These are phyloP conservation scores for Pocota personata DNA, from an alignment of 2,888 invertebrate species.

Conservation along the genomic window DNA sequence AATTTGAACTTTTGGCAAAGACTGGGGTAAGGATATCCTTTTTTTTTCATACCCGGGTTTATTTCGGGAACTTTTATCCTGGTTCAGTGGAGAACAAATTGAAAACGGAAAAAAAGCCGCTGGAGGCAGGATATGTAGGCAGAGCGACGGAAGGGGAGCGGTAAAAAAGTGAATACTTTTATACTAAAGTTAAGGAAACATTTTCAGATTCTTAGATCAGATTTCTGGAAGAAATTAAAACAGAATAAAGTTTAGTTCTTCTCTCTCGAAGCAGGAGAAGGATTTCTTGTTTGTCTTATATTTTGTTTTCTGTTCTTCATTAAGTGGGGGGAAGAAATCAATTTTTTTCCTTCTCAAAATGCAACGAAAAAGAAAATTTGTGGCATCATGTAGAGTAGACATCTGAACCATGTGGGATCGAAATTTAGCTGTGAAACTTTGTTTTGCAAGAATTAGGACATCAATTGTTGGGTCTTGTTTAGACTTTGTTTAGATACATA, in stretches of 20 bases:
- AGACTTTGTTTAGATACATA: too few species aligned
- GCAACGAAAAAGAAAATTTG: not conserved
- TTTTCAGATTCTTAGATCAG: slow-evolving; percentile 56
- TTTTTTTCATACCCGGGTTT: slow-evolving; percentile 34
- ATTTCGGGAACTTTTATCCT: slow-evolving; percentile 54
- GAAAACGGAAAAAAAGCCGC: slow-evolving; percentile 42
- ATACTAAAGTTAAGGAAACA: slow-evolving; percentile 48
- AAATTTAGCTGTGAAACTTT: slow-evolving; percentile 2
- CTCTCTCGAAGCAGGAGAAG: not conserved
- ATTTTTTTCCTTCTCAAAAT: not conserved
- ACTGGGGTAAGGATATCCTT: slow-evolving; percentile 15
- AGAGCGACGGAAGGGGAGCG: not conserved
- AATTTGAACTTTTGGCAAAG: slow-evolving; percentile 62
- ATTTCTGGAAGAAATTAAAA: slow-evolving; percentile 47
- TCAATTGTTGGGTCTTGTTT: not conserved
- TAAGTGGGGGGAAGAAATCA: not conserved
- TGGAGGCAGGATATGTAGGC: slow-evolving; percentile 6
- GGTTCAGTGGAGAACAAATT: slow-evolving; percentile 58
- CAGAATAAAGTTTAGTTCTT: slow-evolving; percentile 36
- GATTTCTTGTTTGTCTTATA: not conserved
- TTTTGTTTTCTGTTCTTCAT: slow-evolving; percentile 1
- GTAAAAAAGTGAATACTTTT: slow-evolving; percentile 39
- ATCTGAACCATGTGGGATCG: slow-evolving; percentile 9
- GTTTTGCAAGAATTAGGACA: not conserved
- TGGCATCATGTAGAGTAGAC: not conserved